Base-by-base conservation (phyloP, 2,113 vertebrate species). In the Grammomys surdaster region DNA sequence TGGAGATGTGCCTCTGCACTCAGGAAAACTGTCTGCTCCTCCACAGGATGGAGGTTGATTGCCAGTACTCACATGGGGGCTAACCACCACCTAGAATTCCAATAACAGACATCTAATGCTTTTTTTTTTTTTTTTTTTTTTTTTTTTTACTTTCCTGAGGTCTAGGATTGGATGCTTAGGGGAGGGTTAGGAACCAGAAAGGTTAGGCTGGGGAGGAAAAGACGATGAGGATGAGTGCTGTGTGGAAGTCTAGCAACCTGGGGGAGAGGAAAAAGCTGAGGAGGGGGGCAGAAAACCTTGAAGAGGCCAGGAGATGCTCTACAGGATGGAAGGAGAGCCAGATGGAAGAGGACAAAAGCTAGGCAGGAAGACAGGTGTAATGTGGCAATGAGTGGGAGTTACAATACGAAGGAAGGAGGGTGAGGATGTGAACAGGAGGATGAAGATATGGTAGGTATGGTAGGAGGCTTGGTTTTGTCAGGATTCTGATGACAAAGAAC, bases 221-320 rank as follows among this genome's bases (percentile, higher is more conserved):
- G n/a, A 24, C 22, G n/a, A 40, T 84, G 56, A n/a, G 13, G n/a
- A 60, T 82, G 56, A 82, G 22, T 5, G 36, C 36, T 82, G 54
- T 24, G 28, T 0, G 12, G 22, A 24, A 43, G 20, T 16, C 5
- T 58, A 54, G 20, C 0, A 60, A 2, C 22, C 36, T 24, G 6
- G 12, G 33, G 56, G 7, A 28, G 13, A 60, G 36, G 26, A 17
- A 63, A 63, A 17, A 28, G 56, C n/a, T 84, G 24, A 4, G 58
- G 58, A 31, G 24, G 13, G 60, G n/a, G 58, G 3, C 24, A 84
- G 56, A 43, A 84, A 43, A 82, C n/a, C 6, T 63, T 84, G n/a
- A 63, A 84, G 56, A 63, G 81, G 56, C 22, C 36, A 63, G 80
- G n/a, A 84, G 12, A n/a, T 24, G 26, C 56, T 84, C n/a, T 26